Percentiles rank a stretch among this genome's conserved stretches.
Conservation (phyloP, 2,113 vertebrate genomes). For the Leucosticte australis region DNA sequence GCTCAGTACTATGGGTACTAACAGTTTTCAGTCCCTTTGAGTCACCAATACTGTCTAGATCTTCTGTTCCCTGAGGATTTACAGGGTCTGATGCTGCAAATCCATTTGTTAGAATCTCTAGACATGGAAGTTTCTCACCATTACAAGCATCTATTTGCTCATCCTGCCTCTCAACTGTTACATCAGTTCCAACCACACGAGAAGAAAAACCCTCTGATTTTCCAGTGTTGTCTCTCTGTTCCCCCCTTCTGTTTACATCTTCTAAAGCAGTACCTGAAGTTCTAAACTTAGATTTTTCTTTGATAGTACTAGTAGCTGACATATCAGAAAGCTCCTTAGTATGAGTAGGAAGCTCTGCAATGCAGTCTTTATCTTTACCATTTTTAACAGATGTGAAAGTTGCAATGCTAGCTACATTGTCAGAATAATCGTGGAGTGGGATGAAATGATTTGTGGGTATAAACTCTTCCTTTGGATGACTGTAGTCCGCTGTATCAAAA, state of each 20-base stretch:
- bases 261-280: constrained; percentile 66
- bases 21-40: constrained; percentile 69
- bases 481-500: constrained; percentile 72
- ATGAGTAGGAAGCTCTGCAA: constrained; percentile 68
- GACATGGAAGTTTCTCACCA: constrained; percentile 69
- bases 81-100: constrained; percentile 77
- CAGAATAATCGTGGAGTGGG: constrained; percentile 74
- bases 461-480: constrained; percentile 72
- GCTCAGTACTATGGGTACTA: constrained; percentile 58
- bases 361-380: constrained; percentile 67
- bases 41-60: constrained; percentile 64
- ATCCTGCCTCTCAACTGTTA: constrained; percentile 48
- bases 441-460: constrained; percentile 78
- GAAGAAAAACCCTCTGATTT: constrained; percentile 53
- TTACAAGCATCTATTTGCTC: constrained; percentile 76
- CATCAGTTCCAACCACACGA: constrained; percentile 54
- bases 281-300: constrained; percentile 69
- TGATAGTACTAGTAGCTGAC: constrained; percentile 72
- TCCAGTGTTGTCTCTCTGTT: constrained; percentile 63
- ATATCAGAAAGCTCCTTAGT: constrained; percentile 72
- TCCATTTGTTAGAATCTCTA: constrained; percentile 90
- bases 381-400: constrained; percentile 75
- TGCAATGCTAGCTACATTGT: constrained; percentile 75
- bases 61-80: constrained; percentile 78
- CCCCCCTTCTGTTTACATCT: constrained; percentile 60